Conservation (phyloP, 2,888 invertebrate genomes). For the Aphidius colemani region DNA sequence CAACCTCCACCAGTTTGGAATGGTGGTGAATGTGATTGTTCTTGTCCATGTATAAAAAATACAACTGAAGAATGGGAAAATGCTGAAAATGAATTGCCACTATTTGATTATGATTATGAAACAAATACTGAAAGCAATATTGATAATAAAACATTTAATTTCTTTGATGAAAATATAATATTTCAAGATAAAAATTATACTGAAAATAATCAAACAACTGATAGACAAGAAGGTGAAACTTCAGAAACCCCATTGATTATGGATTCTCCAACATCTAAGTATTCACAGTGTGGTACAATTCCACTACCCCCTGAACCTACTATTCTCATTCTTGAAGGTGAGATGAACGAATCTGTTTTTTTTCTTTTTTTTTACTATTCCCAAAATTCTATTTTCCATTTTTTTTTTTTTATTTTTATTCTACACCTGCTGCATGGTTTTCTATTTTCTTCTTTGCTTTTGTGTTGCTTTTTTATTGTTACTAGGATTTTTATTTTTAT, state of each 20-base stretch:
- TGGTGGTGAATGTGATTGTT: conserved; percentile 76
- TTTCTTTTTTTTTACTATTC: background rate
- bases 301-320: conserved; percentile 70
- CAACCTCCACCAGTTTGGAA: conserved; percentile 61
- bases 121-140: conserved; percentile 27
- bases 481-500: background rate
- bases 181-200: conserved; percentile 26
- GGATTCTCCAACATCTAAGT: conserved; percentile 12
- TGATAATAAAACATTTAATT: conserved; percentile 19
- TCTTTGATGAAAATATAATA: conserved; percentile 1
- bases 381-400: background rate
- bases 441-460: conserved; percentile 2
- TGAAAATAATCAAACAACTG: conserved; percentile 26
- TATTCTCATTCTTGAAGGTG: conserved; percentile 87
- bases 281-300: conserved; percentile 54
- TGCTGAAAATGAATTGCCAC: conserved; percentile 21
- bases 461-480: background rate
- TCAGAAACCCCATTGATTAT: conserved; percentile 41
- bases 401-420: too few species aligned
- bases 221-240: conserved; percentile 30
- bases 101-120: too few species aligned
- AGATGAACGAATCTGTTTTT: conserved; percentile 45
- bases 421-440: background rate
- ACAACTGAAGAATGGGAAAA: conserved; percentile 52
- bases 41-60: conserved; percentile 71